Evolutionary conservation across 1,140 invertebrate genomes (phyloP).

Genomic region (Conus betulinus): DNA sequence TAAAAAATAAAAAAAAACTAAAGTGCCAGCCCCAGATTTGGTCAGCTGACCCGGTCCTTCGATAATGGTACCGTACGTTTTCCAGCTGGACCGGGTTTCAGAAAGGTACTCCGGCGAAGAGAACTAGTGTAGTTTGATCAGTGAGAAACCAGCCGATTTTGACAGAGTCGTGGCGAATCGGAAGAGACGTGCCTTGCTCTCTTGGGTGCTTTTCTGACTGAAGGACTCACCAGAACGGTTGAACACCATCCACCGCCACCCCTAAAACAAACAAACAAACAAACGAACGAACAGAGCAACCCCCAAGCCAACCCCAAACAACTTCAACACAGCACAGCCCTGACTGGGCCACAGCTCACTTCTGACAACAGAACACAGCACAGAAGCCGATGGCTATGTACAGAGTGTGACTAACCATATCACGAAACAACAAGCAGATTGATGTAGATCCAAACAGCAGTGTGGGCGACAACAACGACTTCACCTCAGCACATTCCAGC

Average conservation of each 20-base stretch:
- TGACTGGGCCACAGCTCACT: background rate
- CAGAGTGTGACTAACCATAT: background rate
- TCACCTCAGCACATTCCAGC: background rate
- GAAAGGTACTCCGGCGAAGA: too few species aligned
- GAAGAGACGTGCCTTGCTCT: background rate
- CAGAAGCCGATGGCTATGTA: background rate
- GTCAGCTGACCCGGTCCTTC: too few species aligned
- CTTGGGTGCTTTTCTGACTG: background rate
- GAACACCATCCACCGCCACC: too few species aligned
- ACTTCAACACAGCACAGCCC: background rate
- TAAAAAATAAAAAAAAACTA: too few species aligned
- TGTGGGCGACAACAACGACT: conserved; percentile 2
- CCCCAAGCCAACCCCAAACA: background rate
- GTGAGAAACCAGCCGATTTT: conserved; percentile 1
- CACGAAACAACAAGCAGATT: conserved; percentile 2
- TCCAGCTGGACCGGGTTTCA: too few species aligned
- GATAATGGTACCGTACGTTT: too few species aligned
- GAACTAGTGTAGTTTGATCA: too few species aligned
- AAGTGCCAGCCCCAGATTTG: too few species aligned
- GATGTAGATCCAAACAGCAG: background rate
- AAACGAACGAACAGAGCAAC: background rate
- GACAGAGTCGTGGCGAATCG: conserved; percentile 22
- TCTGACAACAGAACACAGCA: background rate
- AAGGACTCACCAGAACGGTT: too few species aligned
- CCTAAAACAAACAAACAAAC: background rate